Base-by-base conservation (phyloP, 2,888 invertebrate genomes). In the Acleris literana region DNA sequence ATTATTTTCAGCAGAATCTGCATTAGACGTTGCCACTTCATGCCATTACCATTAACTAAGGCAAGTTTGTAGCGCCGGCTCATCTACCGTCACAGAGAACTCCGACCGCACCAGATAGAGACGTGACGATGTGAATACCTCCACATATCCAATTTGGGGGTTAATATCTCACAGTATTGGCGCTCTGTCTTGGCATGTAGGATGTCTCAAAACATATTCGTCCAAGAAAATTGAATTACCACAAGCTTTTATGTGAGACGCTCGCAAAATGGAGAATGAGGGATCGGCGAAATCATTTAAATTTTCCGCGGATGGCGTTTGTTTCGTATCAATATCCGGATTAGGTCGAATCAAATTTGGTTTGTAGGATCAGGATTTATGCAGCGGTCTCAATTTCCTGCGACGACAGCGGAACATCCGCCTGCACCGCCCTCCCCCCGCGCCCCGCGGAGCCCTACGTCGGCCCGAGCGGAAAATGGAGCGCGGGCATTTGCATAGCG, bases 361-460 rank as follows among this genome's bases (percentile, higher is more conserved):
- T 88, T 90, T 86, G 89, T 85, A 86, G 86, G 86, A 90, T 89
- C 86, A 85, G 87, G 87, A 90, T 92, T 91, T 91, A 89, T 92
- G 92, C 90, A 89, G 87, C 85, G 87, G 83, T 91, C 90, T 90
- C 92, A 92, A 92, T 92, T 92, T 92, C 92, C 92, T 90, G 89
- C 85, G 87, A 89, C 86, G 88, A 89, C 88, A 90, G 83, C 83
- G 83, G 84, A 85, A 86, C 89, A 89, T 90, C 90, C 92, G 90
- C 84, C 84, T 82, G 71, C 72, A 73, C 72, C 68, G 76, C 74
- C 75, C 74, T 59, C 68, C 57, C 55, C 52, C 51, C 73, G 68
- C 71, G 70, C 73, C 68, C 64, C 64, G 71, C 72, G 75, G 44
- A 61, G 64, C 70, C 72, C 78, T 75, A 74, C 76, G 79, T 76